Conservation (phyloP, 2,113 vertebrate genomes). For the Actenoides hombroni region DNA sequence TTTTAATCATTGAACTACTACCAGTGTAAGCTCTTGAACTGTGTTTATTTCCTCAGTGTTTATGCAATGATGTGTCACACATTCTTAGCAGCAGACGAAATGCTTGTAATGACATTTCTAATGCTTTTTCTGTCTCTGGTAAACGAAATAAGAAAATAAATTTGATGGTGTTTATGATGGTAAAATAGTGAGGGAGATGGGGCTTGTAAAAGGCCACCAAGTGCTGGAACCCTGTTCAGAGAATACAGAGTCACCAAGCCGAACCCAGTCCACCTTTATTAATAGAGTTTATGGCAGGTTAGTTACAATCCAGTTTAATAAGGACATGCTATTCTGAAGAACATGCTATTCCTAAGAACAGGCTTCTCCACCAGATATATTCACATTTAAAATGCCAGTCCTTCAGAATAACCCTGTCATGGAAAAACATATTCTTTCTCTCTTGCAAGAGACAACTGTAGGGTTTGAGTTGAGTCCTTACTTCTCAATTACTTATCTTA, state of each 20-base stretch:
- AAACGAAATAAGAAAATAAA: neutral
- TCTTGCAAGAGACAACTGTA: neutral
- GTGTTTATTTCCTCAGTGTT: neutral
- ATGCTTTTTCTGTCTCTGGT: neutral
- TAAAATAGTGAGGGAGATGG: neutral
- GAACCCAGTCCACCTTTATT: neutral
- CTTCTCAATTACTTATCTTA: neutral
- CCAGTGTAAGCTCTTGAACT: neutral
- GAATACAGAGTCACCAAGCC: neutral
- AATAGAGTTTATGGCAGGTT: neutral
- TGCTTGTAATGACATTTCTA: slow-evolving; percentile 17
- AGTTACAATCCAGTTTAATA: neutral
- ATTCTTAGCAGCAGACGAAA: neutral
- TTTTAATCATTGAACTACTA: slow-evolving; percentile 27
- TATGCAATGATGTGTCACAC: neutral
- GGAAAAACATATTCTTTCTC: neutral
- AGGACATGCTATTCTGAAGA: neutral
- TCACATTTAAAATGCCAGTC: neutral
- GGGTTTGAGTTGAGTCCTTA: neutral
- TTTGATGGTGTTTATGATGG: neutral
- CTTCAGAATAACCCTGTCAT: neutral
- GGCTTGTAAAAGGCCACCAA: neutral
- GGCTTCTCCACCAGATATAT: neutral
- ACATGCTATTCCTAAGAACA: neutral
- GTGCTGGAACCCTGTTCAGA: neutral